A percentile compares a stretch with the other conserved stretches of the same genome.
Evolutionary conservation across 2,888 invertebrate genomes (phyloP).

Genomic region (Coremacera marginata): DNA sequence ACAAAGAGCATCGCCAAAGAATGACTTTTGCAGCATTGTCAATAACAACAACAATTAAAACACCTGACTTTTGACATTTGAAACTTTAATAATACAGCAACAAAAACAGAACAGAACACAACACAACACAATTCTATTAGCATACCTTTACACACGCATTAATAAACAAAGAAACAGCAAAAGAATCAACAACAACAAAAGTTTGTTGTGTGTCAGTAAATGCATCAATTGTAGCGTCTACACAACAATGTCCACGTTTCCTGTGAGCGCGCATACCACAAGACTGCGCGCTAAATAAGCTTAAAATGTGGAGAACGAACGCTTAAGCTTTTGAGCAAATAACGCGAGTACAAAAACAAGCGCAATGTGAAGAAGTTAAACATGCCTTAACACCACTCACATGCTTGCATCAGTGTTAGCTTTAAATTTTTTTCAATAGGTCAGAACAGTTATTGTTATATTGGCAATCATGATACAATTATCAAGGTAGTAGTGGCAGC

Average conservation of each 20-base stretch:
- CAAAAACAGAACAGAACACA: background rate
- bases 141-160: background rate
- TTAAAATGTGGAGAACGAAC: no score
- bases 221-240: background rate
- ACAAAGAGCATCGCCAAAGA: background rate
- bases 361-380: no score
- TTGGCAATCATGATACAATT: no score
- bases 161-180: background rate
- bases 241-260: background rate
- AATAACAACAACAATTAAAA: background rate
- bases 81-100: background rate
- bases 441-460: no score
- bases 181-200: background rate
- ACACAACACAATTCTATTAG: background rate
- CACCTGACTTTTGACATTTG: conserved; percentile 11
- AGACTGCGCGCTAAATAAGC: no score
- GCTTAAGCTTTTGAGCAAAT: no score
- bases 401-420: no score
- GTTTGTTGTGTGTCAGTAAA: no score
- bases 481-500: no score
- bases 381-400: no score
- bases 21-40: background rate
- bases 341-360: no score
- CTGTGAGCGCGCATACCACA: background rate
- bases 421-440: no score